Conservation (phyloP, 2,888 invertebrate genomes). For the Orchestes rusci region DNA sequence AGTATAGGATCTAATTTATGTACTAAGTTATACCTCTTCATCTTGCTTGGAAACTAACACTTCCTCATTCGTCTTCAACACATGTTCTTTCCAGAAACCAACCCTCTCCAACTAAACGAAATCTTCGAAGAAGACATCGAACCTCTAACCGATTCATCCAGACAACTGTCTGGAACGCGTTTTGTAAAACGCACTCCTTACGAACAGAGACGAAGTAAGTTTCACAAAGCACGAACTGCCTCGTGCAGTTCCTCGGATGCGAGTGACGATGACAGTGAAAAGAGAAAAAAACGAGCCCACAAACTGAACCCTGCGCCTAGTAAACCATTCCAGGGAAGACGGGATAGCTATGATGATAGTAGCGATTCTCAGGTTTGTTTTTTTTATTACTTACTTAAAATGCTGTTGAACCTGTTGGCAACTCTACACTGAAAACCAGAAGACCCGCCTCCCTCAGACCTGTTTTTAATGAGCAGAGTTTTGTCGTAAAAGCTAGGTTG, state of each 20-base stretch:
- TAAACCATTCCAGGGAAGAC: conserved; percentile 44
- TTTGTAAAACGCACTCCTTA: conserved; percentile 29
- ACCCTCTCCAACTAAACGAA: conserved; percentile 51
- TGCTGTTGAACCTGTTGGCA: too few relatives aligned
- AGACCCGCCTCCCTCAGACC: too few relatives aligned
- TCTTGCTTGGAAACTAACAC: too few relatives aligned
- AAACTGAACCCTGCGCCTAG: conserved; percentile 54
- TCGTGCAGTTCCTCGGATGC: conserved; percentile 94
- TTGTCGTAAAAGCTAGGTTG: too few relatives aligned
- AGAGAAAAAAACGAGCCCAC: conserved; percentile 72
- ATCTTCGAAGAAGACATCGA: conserved; percentile 55
- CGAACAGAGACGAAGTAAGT: conserved; percentile 46
- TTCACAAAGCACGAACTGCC: conserved; percentile 68
- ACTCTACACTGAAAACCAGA: too few relatives aligned
- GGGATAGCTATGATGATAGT: conserved; percentile 80
- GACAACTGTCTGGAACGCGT: conserved; percentile 5
- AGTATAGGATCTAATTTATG: too few relatives aligned
- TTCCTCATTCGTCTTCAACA: too few relatives aligned
- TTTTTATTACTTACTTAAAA: background rate
- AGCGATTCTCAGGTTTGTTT: conserved; percentile 57
- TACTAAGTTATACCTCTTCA: too few relatives aligned
- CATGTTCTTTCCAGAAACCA: conserved; percentile 20
- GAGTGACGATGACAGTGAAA: conserved; percentile 80
- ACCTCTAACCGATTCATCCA: background rate
- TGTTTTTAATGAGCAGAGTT: too few relatives aligned